Conservation (phyloP, 2,888 invertebrate species). For the Agonopterix heracliana region DNA sequence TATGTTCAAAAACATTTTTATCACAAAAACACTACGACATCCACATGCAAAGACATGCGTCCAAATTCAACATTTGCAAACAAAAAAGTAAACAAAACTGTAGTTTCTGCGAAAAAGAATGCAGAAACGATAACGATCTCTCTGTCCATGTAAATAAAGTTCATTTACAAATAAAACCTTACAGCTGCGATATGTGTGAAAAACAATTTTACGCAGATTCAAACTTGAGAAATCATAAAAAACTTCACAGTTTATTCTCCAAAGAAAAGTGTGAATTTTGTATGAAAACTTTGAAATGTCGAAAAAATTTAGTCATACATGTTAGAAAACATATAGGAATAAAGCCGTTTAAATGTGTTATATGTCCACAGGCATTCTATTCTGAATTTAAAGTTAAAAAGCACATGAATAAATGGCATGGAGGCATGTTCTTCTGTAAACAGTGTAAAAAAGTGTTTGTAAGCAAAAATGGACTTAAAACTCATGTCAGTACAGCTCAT, state of each 20-base stretch:
- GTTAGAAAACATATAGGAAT: constrained; percentile 57
- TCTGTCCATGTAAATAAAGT: constrained; percentile 59
- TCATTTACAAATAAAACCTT: constrained; percentile 65
- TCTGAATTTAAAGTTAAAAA: constrained; percentile 35
- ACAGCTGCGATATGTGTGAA: constrained; percentile 63
- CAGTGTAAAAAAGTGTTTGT: constrained; percentile 46
- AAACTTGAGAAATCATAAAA: constrained; percentile 52
- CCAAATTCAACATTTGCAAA: constrained; percentile 31
- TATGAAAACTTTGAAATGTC: constrained; percentile 42
- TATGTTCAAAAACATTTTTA: constrained; percentile 47
- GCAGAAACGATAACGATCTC: constrained; percentile 48
- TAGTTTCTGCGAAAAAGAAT: constrained; percentile 62
- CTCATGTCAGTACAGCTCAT: constrained; percentile 43
- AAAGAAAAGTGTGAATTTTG: constrained; percentile 57
- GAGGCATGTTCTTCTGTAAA: constrained; percentile 50
- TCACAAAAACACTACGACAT: constrained; percentile 36
- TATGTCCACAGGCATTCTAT: constrained; percentile 49
- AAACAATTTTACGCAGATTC: constrained; percentile 54
- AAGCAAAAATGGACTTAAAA: constrained; percentile 41
- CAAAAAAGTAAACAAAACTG: constrained; percentile 37
- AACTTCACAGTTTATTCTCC: constrained; percentile 38
- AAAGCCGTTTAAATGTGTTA: constrained; percentile 47
- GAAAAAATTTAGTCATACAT: constrained; percentile 54
- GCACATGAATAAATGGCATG: constrained; percentile 52
- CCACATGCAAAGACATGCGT: constrained; percentile 49